A percentile compares a stretch with the other conserved stretches of the same genome.
Evolutionary conservation across 2,888 invertebrate genomes (phyloP).

Genomic region (Girardia tigrina): DNA sequence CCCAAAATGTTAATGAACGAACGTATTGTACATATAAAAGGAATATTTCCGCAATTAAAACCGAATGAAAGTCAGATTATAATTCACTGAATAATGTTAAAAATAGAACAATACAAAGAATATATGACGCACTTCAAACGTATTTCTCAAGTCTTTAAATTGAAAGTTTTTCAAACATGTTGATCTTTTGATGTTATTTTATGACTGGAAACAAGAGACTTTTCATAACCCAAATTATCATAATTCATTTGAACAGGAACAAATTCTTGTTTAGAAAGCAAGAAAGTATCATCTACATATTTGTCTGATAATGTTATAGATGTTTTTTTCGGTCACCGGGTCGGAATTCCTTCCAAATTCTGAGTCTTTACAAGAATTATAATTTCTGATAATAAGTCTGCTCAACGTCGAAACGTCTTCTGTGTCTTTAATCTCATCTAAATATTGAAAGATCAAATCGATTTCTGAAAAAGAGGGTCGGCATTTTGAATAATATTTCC

Average conservation of each 20-base stretch:
- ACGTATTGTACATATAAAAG: too few relatives aligned
- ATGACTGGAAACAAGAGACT: too few relatives aligned
- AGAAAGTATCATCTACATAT: neutral
- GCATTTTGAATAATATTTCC: conserved; percentile 29
- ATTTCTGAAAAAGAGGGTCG: conserved; percentile 28
- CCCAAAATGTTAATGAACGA: too few relatives aligned
- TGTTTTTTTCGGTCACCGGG: neutral
- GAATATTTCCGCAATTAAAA: too few relatives aligned
- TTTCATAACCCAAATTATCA: neutral
- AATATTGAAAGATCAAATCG: neutral
- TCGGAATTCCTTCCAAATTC: neutral
- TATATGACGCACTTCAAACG: too few relatives aligned
- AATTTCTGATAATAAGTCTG: neutral
- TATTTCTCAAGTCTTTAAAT: too few relatives aligned
- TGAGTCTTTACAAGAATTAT: neutral
- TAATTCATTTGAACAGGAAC: neutral
- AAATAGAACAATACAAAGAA: too few relatives aligned
- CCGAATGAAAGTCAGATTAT: too few relatives aligned
- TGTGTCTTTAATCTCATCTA: neutral
- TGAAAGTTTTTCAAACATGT: too few relatives aligned
- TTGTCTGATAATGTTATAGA: neutral
- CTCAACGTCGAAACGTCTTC: neutral
- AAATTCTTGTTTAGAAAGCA: neutral
- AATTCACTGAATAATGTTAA: too few relatives aligned
- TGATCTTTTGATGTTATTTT: too few relatives aligned